Conservation (phyloP, 2,797 vertebrate genomes). For the Xyrichtys novacula region DNA sequence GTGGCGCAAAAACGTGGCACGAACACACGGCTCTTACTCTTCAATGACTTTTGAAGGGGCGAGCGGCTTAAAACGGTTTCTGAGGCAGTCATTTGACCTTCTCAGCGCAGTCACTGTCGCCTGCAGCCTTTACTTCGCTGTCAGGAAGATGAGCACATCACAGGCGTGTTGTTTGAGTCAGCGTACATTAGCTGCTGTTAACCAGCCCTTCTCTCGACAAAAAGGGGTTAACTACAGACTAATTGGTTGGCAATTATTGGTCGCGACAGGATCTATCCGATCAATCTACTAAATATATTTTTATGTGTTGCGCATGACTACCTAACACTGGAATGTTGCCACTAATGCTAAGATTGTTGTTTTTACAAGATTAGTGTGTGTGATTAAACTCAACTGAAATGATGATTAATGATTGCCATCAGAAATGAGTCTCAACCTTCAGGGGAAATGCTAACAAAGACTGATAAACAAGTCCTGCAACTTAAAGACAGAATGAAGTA, state of each 20-base stretch:
- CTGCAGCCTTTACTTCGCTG: conserved; percentile 53
- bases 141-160: conserved; percentile 62
- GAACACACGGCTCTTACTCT: conserved; percentile 12
- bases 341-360: not conserved
- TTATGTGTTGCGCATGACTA: conserved; percentile 7
- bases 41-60: conserved; percentile 4
- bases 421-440: conserved; percentile 8
- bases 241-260: conserved; percentile 29
- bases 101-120: conserved; percentile 27
- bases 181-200: conserved; percentile 49
- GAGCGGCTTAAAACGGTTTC: not conserved
- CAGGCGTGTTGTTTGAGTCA: conserved; percentile 50
- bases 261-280: conserved; percentile 17
- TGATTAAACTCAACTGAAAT: conserved; percentile 26
- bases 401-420: conserved; percentile 33
- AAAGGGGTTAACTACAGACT: conserved; percentile 42
- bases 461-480: conserved; percentile 19
- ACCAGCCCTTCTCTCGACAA: conserved; percentile 50
- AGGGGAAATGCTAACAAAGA: conserved; percentile 9
- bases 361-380: conserved; percentile 7
- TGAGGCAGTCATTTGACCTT: conserved; percentile 53
- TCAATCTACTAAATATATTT: conserved; percentile 7
- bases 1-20: conserved; percentile 32
- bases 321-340: conserved; percentile 43
- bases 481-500: not conserved